Evolutionary conservation across 1,140 invertebrate species (phyloP).

Genomic region (Helicorthomorpha holstii): DNA sequence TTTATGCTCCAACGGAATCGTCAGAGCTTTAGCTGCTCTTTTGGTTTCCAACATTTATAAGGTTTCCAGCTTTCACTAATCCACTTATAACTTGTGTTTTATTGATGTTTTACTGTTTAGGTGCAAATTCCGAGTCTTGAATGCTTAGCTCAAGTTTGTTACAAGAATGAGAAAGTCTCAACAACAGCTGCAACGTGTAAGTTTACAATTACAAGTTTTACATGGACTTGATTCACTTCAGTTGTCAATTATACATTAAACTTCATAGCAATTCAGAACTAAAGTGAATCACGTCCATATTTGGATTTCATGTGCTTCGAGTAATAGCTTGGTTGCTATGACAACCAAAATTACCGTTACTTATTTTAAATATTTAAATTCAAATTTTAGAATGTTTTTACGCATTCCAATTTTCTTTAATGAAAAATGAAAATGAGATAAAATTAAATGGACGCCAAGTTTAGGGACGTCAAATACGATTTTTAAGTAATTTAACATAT

Average conservation of each 20-base stretch:
- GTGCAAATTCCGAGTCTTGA: conserved; percentile 56
- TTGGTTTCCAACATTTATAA: conserved; percentile 42
- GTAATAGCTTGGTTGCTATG: neutral
- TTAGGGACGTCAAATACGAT: neutral
- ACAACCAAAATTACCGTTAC: neutral
- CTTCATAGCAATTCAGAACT: neutral
- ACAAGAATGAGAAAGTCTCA: conserved; percentile 59
- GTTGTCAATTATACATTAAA: neutral
- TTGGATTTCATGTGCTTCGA: neutral
- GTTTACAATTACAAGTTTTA: conserved; percentile 14
- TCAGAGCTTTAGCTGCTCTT: conserved; percentile 44
- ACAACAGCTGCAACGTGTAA: conserved; percentile 44
- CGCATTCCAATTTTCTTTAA: conserved; percentile 8
- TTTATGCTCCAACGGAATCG: conserved; percentile 46
- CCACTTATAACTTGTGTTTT: neutral
- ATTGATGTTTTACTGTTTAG: conserved; percentile 10
- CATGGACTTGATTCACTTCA: neutral
- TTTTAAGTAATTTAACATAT: neutral
- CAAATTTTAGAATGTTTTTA: conserved; percentile 2
- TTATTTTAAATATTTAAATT: neutral
- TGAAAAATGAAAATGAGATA: conserved; percentile 11
- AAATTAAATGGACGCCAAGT: neutral
- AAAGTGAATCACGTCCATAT: neutral
- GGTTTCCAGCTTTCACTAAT: conserved; percentile 15
- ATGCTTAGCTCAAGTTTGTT: conserved; percentile 65